Evolutionary conservation across 2,113 vertebrate species (phyloP).

Genomic region (Copsychus sechellarum): DNA sequence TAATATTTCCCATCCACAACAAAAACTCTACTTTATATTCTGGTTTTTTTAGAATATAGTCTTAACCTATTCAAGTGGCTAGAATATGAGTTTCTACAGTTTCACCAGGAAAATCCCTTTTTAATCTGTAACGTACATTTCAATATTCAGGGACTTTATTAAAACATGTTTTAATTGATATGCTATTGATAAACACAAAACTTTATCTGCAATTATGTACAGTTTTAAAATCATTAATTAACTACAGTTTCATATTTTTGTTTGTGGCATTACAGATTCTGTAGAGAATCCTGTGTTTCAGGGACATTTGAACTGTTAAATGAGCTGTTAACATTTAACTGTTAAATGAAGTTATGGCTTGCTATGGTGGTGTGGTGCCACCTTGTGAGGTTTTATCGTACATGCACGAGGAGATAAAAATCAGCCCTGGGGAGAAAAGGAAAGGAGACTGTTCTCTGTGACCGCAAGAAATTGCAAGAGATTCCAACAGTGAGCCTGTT

Average conservation of each 20-base stretch:
- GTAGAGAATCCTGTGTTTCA: accelerated
- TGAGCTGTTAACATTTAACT: background rate
- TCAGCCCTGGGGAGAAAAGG: background rate
- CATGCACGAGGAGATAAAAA: background rate
- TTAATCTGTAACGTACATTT: background rate
- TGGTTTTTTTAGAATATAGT: background rate
- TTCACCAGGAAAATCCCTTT: background rate
- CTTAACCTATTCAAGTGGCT: background rate
- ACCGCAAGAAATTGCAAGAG: background rate
- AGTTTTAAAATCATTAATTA: background rate
- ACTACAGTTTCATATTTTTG: background rate
- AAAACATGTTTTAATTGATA: background rate
- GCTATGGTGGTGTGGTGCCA: background rate
- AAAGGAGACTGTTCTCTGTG: background rate
- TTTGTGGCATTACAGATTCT: background rate
- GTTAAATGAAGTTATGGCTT: background rate
- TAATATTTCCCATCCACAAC: background rate
- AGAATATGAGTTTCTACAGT: background rate
- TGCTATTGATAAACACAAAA: background rate
- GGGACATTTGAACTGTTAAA: background rate
- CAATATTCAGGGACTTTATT: background rate
- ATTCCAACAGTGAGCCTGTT: background rate
- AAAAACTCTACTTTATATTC: background rate
- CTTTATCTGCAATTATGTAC: background rate
- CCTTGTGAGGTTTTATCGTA: background rate